Conservation (phyloP, 2,797 vertebrate genomes). For the Bufotes viridis region DNA sequence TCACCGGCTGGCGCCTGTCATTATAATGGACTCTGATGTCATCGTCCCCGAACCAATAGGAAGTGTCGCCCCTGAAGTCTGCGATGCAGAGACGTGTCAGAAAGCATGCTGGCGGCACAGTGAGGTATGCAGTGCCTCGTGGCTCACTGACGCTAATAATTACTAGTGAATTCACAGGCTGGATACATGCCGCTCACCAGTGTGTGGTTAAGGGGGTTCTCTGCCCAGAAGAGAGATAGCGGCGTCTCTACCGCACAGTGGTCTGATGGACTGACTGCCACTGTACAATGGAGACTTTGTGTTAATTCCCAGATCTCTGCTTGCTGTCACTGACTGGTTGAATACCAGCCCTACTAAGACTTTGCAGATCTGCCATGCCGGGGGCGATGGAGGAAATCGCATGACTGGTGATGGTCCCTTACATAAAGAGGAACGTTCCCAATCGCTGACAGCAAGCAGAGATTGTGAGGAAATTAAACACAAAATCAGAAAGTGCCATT, state of each 20-base stretch:
- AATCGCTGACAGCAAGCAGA: no score
- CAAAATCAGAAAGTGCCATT: no score
- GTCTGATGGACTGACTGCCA: no score
- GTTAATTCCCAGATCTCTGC: neutral
- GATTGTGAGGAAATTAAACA: no score
- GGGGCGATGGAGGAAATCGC: no score
- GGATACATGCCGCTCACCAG: neutral
- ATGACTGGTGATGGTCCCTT: no score
- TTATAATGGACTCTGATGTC: neutral
- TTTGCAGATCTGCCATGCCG: no score
- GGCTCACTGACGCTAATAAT: neutral
- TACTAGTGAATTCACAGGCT: neutral
- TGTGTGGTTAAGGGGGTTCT: neutral
- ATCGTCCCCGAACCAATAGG: neutral
- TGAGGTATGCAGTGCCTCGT: neutral
- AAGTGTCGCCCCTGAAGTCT: neutral
- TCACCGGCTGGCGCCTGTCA: neutral
- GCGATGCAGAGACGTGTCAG: neutral
- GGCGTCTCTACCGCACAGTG: no score
- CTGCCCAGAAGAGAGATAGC: neutral
- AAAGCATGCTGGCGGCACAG: neutral
- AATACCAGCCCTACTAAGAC: no score
- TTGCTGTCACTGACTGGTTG: neutral
- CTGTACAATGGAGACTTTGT: no score
- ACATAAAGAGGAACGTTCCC: no score